Base-by-base conservation (phyloP, 2,888 invertebrate species). In the Sylvicola cinctus region DNA sequence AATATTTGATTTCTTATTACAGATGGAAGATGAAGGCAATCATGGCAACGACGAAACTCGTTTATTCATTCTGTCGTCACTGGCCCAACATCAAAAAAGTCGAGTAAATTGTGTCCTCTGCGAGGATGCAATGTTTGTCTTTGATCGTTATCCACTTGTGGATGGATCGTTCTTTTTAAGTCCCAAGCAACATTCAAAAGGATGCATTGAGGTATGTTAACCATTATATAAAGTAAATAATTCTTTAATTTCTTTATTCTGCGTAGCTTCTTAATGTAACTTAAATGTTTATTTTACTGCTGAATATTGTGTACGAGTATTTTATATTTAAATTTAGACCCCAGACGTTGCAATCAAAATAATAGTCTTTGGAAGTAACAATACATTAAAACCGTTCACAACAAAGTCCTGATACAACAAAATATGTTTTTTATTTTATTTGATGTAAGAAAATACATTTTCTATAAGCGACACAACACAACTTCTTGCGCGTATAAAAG, bases 111-210 rank as follows among this genome's bases (percentile, higher is more conserved):
- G 81, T 61, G 81, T 87, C 42, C 68, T 81, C 44, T 93, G 96
- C 63, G 77, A 83, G 49, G 78, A 77, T 36, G 74, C 80, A 38
- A 70, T 96, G 68, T 70, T 80, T 43, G 90, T 96, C 38, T 96
- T 88, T 62, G 96, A 96, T 63, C 75, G 91, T 51, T 96, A 95
- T 62, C 96, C 96, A 2, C 66, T 98, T 45, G 80, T 96, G 30
- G 95, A 98, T 55, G 96, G 96, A 37, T 91, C 93, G 25, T 90
- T 98, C 68, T 98, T 96, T 67, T 67, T 96, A 40, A 91, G 91
- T 47, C 93, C 96, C 23, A 72, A 81, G 43, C 85, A 88, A 51
- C 88, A 93, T 57, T 77, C 78, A 49, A 74, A 74, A 52, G 70
- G 73, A 47, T 85, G 84, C 52, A 76, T 87, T 44, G 84, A 85